Conservation (phyloP, 2,113 vertebrate species). For the Ptyas mucosa region DNA sequence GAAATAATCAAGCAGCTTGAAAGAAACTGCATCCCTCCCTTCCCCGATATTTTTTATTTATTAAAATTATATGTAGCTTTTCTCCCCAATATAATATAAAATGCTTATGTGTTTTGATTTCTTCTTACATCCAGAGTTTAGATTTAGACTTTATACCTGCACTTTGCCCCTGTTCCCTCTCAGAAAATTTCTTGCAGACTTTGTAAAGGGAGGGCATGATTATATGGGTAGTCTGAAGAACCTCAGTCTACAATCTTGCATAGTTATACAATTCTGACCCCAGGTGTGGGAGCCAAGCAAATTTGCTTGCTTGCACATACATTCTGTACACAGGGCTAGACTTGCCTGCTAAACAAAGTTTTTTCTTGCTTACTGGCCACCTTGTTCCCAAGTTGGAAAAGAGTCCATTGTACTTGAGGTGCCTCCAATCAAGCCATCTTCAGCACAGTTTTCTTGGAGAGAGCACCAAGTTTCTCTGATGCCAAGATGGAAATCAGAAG, state of each 20-base stretch:
- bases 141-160: not conserved
- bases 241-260: not conserved
- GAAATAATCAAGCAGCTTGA: not conserved
- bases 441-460: too few species aligned
- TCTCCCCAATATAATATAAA: not conserved
- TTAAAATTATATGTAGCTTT: not conserved
- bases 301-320: not conserved
- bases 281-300: not conserved
- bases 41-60: not conserved
- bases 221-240: not conserved
- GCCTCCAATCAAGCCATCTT: not conserved
- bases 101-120: not conserved
- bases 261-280: not conserved
- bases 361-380: not conserved
- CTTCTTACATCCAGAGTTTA: not conserved
- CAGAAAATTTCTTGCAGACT: not conserved
- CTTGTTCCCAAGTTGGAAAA: not conserved
- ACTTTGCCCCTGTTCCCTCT: not conserved
- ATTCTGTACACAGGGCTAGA: not conserved
- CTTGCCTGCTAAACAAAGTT: not conserved
- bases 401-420: not conserved
- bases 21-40: not conserved
- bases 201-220: not conserved
- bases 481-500: not conserved
- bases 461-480: not conserved